Conservation (phyloP, 2,888 invertebrate species). For the Laspeyria flexula region DNA sequence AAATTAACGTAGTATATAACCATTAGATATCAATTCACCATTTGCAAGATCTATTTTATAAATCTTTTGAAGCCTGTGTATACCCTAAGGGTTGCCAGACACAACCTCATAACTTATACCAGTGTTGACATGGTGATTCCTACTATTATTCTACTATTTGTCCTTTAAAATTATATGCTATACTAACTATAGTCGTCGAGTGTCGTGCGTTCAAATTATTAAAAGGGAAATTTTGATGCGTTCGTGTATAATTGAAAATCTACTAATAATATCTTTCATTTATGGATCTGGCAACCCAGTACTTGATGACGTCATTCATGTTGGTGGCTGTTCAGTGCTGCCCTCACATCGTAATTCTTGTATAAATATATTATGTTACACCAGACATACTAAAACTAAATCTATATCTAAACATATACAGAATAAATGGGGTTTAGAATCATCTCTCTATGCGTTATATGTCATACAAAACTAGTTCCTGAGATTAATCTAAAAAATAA, state of each 20-base stretch:
- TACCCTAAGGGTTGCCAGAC: slow-evolving; percentile 29
- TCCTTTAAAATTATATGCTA: not conserved
- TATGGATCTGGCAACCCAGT: slow-evolving; percentile 31
- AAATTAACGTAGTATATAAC: slow-evolving; percentile 18
- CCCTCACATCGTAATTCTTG: slow-evolving; percentile 1
- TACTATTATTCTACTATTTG: not conserved
- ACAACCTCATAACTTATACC: not conserved
- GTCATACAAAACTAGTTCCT: slow-evolving; percentile 66
- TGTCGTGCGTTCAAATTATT: slow-evolving; percentile 12
- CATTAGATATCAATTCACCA: slow-evolving; percentile 32
- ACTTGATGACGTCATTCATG: not conserved
- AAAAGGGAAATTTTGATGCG: not conserved
- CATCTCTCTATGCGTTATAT: slow-evolving; percentile 51
- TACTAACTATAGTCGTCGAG: not conserved
- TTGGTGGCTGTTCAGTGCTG: slow-evolving; percentile 14
- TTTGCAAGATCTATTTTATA: slow-evolving; percentile 24
- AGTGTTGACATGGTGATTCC: slow-evolving; percentile 5
- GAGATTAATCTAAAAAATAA: slow-evolving; percentile 56
- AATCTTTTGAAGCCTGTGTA: slow-evolving; percentile 4
- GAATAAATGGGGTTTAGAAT: slow-evolving; percentile 64
- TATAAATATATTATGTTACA: slow-evolving; percentile 33
- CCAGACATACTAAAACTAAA: slow-evolving; percentile 44
- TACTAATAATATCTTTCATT: not conserved
- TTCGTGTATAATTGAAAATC: slow-evolving; percentile 4
- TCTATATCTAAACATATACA: slow-evolving; percentile 48